Base-by-base conservation (phyloP, 2,797 vertebrate genomes). In the Phoeniculus purpureus region DNA sequence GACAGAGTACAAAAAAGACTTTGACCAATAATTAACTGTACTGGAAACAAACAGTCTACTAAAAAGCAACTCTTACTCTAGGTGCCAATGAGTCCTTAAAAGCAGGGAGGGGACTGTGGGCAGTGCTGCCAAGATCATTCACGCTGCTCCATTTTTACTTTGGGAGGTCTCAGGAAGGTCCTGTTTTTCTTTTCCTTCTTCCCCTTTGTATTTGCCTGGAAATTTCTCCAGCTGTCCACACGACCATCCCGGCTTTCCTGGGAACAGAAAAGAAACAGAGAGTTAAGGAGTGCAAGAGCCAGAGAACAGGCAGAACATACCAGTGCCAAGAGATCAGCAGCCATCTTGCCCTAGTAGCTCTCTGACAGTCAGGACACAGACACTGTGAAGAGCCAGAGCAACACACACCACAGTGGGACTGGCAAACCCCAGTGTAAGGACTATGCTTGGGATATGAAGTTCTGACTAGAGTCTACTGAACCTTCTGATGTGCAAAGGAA, bases 61-160 rank as follows among this genome's bases (percentile, higher is more conserved):
- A 95, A 95, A 97, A 98, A 97, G 97, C 97, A 96, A 97, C 93
- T 92, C 87, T 97, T 97, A 97, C 88, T 97, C 97, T 98, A 97
- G 94, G 94, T 79, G 94, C 93, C 95, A 96, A 96, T 95, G 96
- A 97, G 97, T 98, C 97, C 96, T 96, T 97, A 95, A 92, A 97
- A 97, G 97, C 96, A 97, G 95, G 86, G 86, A 95, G 85, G 90
- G 89, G 88, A 45, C 75, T 78, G 79, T 27, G 19, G 29, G 94
- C 84, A 93, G 79, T 87, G 94, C 70, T 82, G 83, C 87, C 45
- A 64, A 40, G 76, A 67, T 99, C 97, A 99, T 97, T 99, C 99
- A 79, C 99, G 98, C 97, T 99, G 99, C 86, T 99, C 99, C 99
- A 99, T 99, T 97, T 99, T 99, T 94, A 99, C 99, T 98, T 99